Evolutionary conservation across 2,113 vertebrate species (phyloP), one percentile per base, ranked within the genome.

Genomic region (Oostethus manadensis): DNA sequence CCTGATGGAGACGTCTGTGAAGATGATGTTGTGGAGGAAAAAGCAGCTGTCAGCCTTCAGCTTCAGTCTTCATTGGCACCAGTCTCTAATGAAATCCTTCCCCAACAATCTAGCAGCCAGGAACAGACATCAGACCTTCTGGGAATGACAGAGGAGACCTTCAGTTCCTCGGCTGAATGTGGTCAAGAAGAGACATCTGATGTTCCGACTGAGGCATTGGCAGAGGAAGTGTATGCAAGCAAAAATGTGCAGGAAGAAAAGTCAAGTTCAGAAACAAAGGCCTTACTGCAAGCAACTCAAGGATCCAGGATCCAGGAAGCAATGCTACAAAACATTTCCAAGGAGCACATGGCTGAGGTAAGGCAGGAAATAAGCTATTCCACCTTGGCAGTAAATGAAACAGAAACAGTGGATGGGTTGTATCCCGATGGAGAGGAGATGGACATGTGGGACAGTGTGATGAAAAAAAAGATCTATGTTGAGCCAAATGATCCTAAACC

Each of bases 351-450:
- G 44, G 58, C 0, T 5, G 60, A 64, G 16, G 58, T 16, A 6
- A 55, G 2, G 23, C 42, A 57, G 40, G 68, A 60, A 45, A 8
- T 17, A 0, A 68, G 22, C 4, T 0, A 20, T 33, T 61, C 62
- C 2, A 1, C 10, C 8, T 1, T 1, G n/a, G 56, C 15, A 50
- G 59, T 17, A 8, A 22, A 49, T 13, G 48, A 58, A 50, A 23
- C 17, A 9, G 74, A 77, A 6, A 23, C 55, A 1, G 80, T 77
- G 22, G 79, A 87, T 8, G 70, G 68, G 54, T 48, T 87, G 60
- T 83, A 81, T 56, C 77, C 78, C 0, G 82, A 88, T 9, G 84
- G 85, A 56, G 81, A 87, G 51, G 82, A 80, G 64, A 86, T 82
- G 79, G 84, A 83, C n/a, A 78, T 76, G 1, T 83, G 69, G 73